Conservation (phyloP, 92 coral and sea anemone genomes). For the Porites divaricata region DNA sequence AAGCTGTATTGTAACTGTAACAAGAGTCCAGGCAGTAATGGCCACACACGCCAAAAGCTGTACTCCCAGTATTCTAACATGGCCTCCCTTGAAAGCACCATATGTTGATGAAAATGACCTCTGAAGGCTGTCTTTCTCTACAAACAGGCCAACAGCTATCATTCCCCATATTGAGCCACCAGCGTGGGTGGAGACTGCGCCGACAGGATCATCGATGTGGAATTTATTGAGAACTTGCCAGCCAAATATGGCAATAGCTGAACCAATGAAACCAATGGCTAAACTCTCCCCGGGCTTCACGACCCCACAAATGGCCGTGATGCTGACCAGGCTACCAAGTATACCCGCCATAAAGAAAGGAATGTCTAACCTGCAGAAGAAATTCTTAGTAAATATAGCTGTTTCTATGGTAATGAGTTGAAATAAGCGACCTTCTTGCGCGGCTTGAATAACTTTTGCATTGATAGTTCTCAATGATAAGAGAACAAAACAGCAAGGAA, state of each 20-base stretch:
- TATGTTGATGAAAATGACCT: constrained; percentile 72
- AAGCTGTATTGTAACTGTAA: constrained; percentile 63
- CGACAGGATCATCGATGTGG: constrained; percentile 87
- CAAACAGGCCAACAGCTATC: constrained; percentile 91
- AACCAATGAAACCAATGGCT: constrained; percentile 80
- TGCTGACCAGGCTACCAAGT: constrained; percentile 90
- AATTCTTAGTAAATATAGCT: neutral
- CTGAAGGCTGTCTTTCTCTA: constrained; percentile 79
- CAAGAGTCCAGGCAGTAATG: constrained; percentile 61
- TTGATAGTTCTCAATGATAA: neutral
- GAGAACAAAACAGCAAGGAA: too few relatives aligned
- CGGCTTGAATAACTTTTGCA: neutral
- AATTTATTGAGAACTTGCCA: constrained; percentile 78
- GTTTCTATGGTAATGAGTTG: neutral
- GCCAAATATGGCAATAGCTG: constrained; percentile 77
- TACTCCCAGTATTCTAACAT: constrained; percentile 67
- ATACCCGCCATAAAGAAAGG: constrained; percentile 86
- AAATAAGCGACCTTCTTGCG: neutral
- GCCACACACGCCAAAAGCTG: constrained; percentile 72
- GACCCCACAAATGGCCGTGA: constrained; percentile 95
- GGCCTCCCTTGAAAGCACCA: constrained; percentile 89
- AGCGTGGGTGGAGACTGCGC: constrained; percentile 84
- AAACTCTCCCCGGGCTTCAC: constrained; percentile 94
- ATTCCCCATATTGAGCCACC: constrained; percentile 92
- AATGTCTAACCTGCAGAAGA: constrained; percentile 71